Base-by-base conservation (phyloP, 2,797 vertebrate genomes). In the Cyclura pinguis region DNA sequence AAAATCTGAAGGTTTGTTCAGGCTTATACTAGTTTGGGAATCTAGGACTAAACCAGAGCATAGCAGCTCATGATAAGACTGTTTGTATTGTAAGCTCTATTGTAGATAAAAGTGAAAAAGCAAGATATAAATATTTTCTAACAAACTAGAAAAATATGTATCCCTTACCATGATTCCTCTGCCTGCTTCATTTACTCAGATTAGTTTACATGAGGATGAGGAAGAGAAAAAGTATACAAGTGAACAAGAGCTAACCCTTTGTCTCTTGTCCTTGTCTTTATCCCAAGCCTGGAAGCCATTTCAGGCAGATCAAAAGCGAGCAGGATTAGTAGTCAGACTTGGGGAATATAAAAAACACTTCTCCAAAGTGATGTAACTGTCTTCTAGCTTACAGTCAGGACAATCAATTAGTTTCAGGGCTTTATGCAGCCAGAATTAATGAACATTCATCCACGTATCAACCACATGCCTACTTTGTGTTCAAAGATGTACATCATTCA, bases 181-280 rank as follows among this genome's bases (percentile, higher is more conserved):
- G 22, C 50, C 16, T 18, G 32, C 38, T 47, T 38, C 3, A 50
- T 14, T 47, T 57, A 47, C 42, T 87, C 42, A 78, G n/a, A 64
- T 87, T 80, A 32, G 38, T 50, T 22, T 64, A 69, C 10, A 32
- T 29, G 18, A 76, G 52, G 52, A 55, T 35, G 18, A 52, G 32
- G 67, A 87, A 47, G 9, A 59, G 24, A 88, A 42, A 72, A 8
- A 42, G 2, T 57, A 76, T 18, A 74, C 24, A 57, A 76, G 10
- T 83, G 0, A n/a, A 72, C n/a, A 55, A 73, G 47, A 27, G 12
- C 5, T 57, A 55, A 18, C 2, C 3, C 16, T 55, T 20, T 22
- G 35, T 67, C 64, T 82, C 6, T 88, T 83, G 35, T 35, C 73
- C 12, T 59, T 73, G 32, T 88, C 52, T 59, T 88, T 88, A 35